phyloP scores from a whole-genome alignment of 2,113 vertebrate species.

The Calyptomena viridis region DNA sequence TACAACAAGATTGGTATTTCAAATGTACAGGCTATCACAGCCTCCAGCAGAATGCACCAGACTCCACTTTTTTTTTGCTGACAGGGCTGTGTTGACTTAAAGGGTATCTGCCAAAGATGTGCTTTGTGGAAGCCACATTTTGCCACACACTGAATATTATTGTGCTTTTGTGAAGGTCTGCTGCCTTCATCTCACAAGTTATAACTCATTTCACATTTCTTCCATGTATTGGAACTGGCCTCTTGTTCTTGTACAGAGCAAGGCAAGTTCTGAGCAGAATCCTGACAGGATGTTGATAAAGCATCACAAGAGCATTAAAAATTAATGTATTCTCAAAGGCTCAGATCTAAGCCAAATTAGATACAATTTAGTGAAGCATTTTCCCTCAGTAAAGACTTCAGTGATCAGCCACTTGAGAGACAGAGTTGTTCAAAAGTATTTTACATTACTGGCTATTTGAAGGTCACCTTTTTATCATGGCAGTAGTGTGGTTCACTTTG shows the following conservation, averaged over 20 bases:
- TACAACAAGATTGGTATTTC: constrained; percentile 1
- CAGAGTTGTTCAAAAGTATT: not conserved
- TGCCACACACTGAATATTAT: not conserved
- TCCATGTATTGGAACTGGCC: not conserved
- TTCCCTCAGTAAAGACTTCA: not conserved
- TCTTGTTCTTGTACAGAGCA: not conserved
- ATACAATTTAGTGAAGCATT: not conserved
- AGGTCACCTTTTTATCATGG: not conserved
- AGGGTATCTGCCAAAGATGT: not conserved
- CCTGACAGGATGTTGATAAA: not conserved
- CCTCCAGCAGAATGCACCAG: not conserved
- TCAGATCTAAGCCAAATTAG: not conserved
- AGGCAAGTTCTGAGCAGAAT: not conserved
- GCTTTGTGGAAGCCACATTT: not conserved
- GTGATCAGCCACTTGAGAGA: not conserved
- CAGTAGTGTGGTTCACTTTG: not conserved
- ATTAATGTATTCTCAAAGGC: not conserved
- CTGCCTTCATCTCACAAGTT: not conserved
- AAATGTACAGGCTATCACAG: not conserved
- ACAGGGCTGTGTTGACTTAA: not conserved
- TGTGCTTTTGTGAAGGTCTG: not conserved
- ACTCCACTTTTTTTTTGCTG: not conserved
- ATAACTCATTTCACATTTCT: not conserved
- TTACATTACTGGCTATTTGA: not conserved
- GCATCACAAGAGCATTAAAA: not conserved